Base-by-base conservation (phyloP, 2,797 vertebrate genomes). In the Schizothorax lantsangensis region DNA sequence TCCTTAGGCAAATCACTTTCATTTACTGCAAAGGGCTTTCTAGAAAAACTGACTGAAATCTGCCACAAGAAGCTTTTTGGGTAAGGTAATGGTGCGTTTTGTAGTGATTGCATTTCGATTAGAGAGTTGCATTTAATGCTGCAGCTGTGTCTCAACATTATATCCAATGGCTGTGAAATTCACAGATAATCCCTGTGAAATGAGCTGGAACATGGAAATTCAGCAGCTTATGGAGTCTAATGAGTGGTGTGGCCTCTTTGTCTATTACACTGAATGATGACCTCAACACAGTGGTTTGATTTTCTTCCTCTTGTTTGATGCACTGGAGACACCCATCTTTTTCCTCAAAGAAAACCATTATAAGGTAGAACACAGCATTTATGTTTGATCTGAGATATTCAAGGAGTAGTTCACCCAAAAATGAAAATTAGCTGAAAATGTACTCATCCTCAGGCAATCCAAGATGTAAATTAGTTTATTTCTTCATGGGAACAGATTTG, bases 201-300 rank as follows among this genome's bases (percentile, higher is more conserved):
- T 86, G 84, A 68, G 88, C 88, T 64, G 73, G 75, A 86, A 86
- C 64, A 38, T 85, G 75, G 80, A 79, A 81, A 87, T 81, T 86
- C 88, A 36, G 83, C 83, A 83, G 23, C 33, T 54, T 38, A 47
- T 72, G 49, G 57, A 38, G 36, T 59, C 77, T 87, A 89, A 90
- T 80, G 87, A 89, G 91, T 88, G 85, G 79, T 85, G 30, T 33
- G 33, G 23, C 84, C 36, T n/a, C 72, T 86, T 49, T 77, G 87
- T 88, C 66, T 86, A 78, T 86, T 79, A 74, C 66, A 40, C 74
- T 83, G 79, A 85, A 66, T 85, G 21, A 79, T 88, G 87, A 79
- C 86, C 71, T 86, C 86, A 73, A 86, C 83, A 49, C 82, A 84
- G 74, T 66, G 47, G 36, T 57, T 84, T 87, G 87, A 83, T 85